phyloP scores from a whole-genome alignment of 1,140 invertebrate species.

The Gonatopus flavifemur region DNA sequence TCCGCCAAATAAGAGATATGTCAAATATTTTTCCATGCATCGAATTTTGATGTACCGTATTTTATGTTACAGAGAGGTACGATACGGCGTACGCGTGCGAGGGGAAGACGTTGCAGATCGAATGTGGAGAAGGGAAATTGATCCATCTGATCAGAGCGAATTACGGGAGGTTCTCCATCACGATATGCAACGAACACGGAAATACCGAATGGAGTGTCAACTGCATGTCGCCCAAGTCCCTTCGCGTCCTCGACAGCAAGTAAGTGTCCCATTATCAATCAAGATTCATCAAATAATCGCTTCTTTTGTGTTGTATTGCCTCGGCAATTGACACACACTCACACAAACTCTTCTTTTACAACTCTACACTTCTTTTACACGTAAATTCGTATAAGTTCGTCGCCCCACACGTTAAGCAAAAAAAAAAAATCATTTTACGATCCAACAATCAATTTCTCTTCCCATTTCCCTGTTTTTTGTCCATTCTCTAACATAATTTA shows the following conservation, averaged over 20 bases:
- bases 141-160: slow-evolving; percentile 93
- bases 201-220: slow-evolving; percentile 97
- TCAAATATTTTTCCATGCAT: too few relatives aligned
- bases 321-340: neutral
- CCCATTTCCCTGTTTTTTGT: neutral
- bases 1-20: too few relatives aligned
- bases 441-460: neutral
- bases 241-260: slow-evolving; percentile 78
- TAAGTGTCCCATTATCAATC: slow-evolving; percentile 53
- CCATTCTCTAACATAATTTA: neutral
- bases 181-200: slow-evolving; percentile 94
- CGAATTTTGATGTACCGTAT: too few relatives aligned
- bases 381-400: neutral
- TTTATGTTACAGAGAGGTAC: slow-evolving; percentile 70
- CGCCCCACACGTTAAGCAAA: neutral
- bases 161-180: slow-evolving; percentile 94
- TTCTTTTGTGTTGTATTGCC: slow-evolving; percentile 8
- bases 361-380: neutral
- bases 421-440: neutral
- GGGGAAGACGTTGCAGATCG: slow-evolving; percentile 83
- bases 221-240: slow-evolving; percentile 85
- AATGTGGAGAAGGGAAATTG: slow-evolving; percentile 82
- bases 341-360: neutral
- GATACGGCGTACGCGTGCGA: slow-evolving; percentile 93
- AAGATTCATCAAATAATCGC: slow-evolving; percentile 3